Evolutionary conservation across 2,113 vertebrate species (phyloP), one percentile per base, ranked within the genome.

Genomic region (Rhea pennata): DNA sequence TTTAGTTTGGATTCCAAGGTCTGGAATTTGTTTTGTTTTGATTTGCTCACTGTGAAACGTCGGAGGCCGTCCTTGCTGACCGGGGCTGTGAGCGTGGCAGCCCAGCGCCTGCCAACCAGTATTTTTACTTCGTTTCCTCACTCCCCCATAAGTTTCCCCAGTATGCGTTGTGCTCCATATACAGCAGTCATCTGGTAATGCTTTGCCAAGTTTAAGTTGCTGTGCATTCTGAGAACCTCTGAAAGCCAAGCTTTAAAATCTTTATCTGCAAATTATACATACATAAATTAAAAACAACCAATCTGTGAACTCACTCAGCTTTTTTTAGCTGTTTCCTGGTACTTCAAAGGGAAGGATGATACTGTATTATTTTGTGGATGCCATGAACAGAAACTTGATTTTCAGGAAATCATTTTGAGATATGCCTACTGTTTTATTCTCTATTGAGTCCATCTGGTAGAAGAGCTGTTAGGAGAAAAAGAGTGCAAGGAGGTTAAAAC

Each of bases 391-490:
- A 78, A 84, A 89, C 16, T 54, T 42, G 54, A 66, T 76, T 89
- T 93, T 79, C 75, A 89, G 80, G 40, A 82, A 64, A 24, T 13
- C 31, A 12, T 75, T 88, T 93, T 69, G 70, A 88, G 44, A 15
- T 17, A 40, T 6, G 39, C 33, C 44, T 84, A 36, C 29, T 72
- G n/a, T 62, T 79, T 89, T 87, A 79, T 53, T n/a, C 17, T 87
- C 78, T 24, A 48, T 11, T 39, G 44, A 79, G 66, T 79, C 77
- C 50, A n/a, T 76, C 46, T 85, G 91, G 53, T 39, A 36, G 71
- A 89, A 75, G 20, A 92, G 44, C 20, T 88, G 13, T 23, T 90
- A 40, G 90, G 39, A 89, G 91, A 91, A 88, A 92, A 91, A 89
- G 22, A 36, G 0, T 29, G 59, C 54, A 82, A 59, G 17, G 20